phyloP scores from a whole-genome alignment of 2,888 invertebrate species.

The Arrhopalites spinosus region DNA sequence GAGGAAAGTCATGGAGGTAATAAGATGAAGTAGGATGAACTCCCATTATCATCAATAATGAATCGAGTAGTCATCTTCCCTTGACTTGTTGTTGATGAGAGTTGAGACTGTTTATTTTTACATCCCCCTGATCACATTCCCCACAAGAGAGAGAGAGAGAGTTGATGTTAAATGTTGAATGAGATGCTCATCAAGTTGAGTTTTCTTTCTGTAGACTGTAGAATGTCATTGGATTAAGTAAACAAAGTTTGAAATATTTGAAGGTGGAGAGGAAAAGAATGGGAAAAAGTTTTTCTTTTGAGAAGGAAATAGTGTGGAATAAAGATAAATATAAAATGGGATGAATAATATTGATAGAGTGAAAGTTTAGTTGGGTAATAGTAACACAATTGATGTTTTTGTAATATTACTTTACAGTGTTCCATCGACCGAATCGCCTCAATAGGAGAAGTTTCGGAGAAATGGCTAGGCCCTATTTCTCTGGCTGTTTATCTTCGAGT shows the following conservation, averaged over 20 bases:
- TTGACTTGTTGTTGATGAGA: no score
- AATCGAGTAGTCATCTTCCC: no score
- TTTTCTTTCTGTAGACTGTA: background rate
- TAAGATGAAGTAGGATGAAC: no score
- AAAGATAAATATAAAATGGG: background rate
- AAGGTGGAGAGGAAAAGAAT: background rate
- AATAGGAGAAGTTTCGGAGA: conserved; percentile 75
- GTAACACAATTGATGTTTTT: no score
- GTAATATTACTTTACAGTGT: conserved; percentile 66
- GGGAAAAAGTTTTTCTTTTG: background rate
- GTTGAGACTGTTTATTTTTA: no score
- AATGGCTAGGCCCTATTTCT: conserved; percentile 86
- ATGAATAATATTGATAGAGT: no score
- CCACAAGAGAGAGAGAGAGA: background rate
- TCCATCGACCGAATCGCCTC: conserved; percentile 82
- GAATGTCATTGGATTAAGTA: background rate
- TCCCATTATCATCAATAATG: no score
- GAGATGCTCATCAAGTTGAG: no score
- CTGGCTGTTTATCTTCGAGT: conserved; percentile 72
- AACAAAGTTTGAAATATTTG: background rate
- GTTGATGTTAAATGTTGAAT: no score
- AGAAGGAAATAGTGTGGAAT: background rate
- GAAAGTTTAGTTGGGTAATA: no score
- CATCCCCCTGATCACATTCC: no score
- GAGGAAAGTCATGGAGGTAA: no score